Base-by-base conservation (phyloP, 2,113 vertebrate species). In the Pelmatolapia mariae region DNA sequence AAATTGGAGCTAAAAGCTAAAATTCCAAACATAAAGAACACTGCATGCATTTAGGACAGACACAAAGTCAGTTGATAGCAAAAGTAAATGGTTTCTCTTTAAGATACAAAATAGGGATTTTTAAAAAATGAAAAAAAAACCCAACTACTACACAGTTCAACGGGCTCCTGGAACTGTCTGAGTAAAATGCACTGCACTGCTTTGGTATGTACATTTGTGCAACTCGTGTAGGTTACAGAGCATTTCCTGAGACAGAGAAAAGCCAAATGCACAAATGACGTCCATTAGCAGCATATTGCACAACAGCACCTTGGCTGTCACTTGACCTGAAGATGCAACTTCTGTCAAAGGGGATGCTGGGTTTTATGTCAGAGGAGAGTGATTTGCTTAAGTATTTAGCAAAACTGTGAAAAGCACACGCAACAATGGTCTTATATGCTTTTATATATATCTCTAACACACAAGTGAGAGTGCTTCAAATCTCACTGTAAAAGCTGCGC, bases 401-500 rank as follows among this genome's bases (percentile, higher is more conserved):
- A 10, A 26, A 10, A 7, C 9, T 53, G 33, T 31, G 5, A 57
- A 63, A 38, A 26, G 57, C 24, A 68, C 16, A 36, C 5, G 19
- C 12, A 50, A 73, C 33, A 87, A 31, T 5, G 26, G 10, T 57
- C 26, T 81, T 33, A 50, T 56, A 18, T 82, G 82, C 36, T 84
- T 86, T 52, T 45, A 56, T 33, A 76, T 59, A n/a, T 19, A 78
- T 88, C 45, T 91, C 54, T 87, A 47, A 63, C 83, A 82, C 61
- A 81, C 81, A 86, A 93, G 71, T 91, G 83, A 38, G 89, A 83
- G 81, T 47, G 68, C 86, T 76, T 85, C 61, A 87, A 40, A 91
- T 91, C 90, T 87, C 88, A 91, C 79, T 83, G 88, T 90, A 87
- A 89, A 84, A 86, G 91, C 87, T 93, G 87, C 84, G 81, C 86